These are phyloP conservation scores for Anguilla japonica DNA, from an alignment of 2,113 vertebrate species.

Conservation along the genomic window DNA sequence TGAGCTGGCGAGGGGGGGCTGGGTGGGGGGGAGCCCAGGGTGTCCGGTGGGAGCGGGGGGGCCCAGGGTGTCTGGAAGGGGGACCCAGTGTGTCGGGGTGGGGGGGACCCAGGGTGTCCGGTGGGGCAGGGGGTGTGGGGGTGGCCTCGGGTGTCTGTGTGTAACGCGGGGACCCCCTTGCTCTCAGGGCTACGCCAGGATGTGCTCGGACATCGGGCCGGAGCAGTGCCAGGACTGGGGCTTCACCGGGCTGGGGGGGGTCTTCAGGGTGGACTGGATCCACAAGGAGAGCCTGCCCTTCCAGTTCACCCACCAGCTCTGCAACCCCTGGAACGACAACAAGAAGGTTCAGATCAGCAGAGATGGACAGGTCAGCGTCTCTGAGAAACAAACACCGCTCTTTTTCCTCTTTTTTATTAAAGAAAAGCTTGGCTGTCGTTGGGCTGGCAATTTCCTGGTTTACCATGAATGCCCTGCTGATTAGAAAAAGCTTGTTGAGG, in stretches of 20 bases:
- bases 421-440: not conserved
- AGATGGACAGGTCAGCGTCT: constrained; percentile 85
- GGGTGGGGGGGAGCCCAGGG: too few relatives aligned
- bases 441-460: too few relatives aligned
- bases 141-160: too few relatives aligned
- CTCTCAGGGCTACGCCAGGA: constrained; percentile 84
- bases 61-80: too few relatives aligned
- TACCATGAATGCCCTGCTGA: too few relatives aligned
- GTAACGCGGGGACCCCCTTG: not conserved
- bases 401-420: not conserved
- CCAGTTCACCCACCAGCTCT: constrained; percentile 78
- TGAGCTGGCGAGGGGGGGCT: too few relatives aligned
- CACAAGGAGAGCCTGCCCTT: constrained; percentile 83
- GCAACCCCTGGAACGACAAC: constrained; percentile 91
- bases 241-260: constrained; percentile 78
- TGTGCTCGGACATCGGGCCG: constrained; percentile 78
- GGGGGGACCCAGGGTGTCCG: too few relatives aligned
- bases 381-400: too few relatives aligned
- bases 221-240: constrained; percentile 87
- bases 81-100: too few relatives aligned
- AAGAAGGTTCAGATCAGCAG: constrained; percentile 92
- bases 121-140: too few relatives aligned
- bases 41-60: too few relatives aligned
- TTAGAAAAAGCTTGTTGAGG: too few relatives aligned
- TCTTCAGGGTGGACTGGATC: constrained; percentile 92